phyloP scores from a whole-genome alignment of 2,797 vertebrate genomes.

The Amazona ochrocephala region DNA sequence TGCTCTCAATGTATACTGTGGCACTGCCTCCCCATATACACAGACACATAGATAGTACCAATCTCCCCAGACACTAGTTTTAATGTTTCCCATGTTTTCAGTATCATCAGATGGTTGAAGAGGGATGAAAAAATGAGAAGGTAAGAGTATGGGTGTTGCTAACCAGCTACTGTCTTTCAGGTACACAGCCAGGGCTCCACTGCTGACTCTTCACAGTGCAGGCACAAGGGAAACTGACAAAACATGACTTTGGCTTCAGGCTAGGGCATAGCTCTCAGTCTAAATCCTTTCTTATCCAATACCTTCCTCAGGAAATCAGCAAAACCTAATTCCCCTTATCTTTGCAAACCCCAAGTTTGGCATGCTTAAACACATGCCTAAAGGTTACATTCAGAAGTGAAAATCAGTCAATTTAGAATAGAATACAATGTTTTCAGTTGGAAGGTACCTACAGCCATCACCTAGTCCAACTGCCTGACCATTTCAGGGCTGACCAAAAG shows the following conservation, averaged over 20 bases:
- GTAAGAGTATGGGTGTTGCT: neutral
- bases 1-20: rapidly evolving
- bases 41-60: neutral
- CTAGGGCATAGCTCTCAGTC: neutral
- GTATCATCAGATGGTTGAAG: neutral
- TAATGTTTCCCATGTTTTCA: neutral
- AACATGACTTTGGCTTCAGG: neutral
- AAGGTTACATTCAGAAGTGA: neutral
- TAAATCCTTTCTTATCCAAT: neutral
- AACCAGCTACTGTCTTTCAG: neutral
- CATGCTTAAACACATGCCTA: neutral
- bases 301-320: neutral
- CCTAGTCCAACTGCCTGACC: neutral
- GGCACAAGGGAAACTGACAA: neutral
- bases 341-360: neutral
- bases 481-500: neutral
- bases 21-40: neutral
- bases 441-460: neutral
- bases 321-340: neutral
- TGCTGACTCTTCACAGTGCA: neutral
- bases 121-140: neutral
- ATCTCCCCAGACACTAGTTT: neutral
- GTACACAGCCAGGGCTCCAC: neutral
- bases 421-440: neutral
- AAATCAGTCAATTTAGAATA: neutral